Percentiles rank a stretch among this genome's conserved stretches.
These are phyloP conservation scores for Meiosimyza decipiens DNA, from an alignment of 2,888 invertebrate genomes.

Conservation along the genomic window DNA sequence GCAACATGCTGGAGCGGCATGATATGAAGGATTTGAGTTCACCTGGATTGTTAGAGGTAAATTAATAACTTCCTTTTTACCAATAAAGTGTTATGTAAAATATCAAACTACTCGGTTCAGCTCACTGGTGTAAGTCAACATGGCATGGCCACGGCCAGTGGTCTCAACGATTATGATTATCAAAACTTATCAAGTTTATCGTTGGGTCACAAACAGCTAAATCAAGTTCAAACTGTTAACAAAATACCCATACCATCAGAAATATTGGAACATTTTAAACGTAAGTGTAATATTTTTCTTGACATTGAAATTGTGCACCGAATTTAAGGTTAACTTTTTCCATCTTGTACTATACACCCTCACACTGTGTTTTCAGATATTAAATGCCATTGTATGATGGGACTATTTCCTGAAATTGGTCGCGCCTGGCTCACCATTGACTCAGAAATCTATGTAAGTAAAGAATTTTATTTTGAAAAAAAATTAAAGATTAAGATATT, in stretches of 20 bases:
- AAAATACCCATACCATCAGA: constrained; percentile 92
- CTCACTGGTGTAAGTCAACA: constrained; percentile 74
- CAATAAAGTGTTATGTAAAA: background rate
- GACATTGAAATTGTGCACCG: background rate
- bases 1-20: constrained; percentile 82
- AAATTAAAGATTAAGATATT: background rate
- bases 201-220: constrained; percentile 76
- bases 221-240: constrained; percentile 82
- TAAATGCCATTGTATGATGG: constrained; percentile 97
- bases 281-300: constrained; percentile 69
- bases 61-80: background rate
- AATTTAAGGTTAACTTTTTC: constrained; percentile 11
- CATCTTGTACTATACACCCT: background rate
- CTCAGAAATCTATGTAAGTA: constrained; percentile 89
- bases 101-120: constrained; percentile 55
- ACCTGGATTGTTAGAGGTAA: constrained; percentile 63
- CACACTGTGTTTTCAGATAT: constrained; percentile 74
- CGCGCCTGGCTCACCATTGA: constrained; percentile 98
- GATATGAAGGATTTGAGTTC: constrained; percentile 59
- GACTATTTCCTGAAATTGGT: constrained; percentile 94
- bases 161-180: constrained; percentile 91
- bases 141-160: constrained; percentile 87
- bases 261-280: constrained; percentile 93
- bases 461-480: background rate
- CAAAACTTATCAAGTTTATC: constrained; percentile 80